Percentiles rank a stretch among this genome's conserved stretches.
These are phyloP conservation scores for Oeneis ivallda DNA, from an alignment of 2,888 invertebrate species.

Conservation along the genomic window DNA sequence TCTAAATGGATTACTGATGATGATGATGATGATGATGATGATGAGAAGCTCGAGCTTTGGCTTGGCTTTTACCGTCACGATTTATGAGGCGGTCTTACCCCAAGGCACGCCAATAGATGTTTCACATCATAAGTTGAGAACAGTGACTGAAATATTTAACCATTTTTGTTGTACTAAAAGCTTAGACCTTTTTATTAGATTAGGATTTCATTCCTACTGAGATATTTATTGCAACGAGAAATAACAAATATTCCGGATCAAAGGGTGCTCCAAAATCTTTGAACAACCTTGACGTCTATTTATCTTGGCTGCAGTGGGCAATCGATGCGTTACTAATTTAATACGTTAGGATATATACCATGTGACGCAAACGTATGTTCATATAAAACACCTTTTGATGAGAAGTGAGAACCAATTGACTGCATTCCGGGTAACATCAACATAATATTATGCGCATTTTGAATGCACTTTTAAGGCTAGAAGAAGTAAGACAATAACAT, in stretches of 20 bases:
- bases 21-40: too few relatives aligned
- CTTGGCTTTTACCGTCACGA: too few relatives aligned
- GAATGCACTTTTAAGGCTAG: conserved; percentile 43
- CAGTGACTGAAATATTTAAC: background rate
- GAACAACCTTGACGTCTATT: conserved; percentile 47
- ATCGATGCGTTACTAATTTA: conserved; percentile 44
- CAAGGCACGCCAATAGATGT: too few relatives aligned
- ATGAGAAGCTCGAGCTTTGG: too few relatives aligned
- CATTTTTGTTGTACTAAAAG: background rate
- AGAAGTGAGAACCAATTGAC: conserved; percentile 62
- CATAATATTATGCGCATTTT: conserved; percentile 51
- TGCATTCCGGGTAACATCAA: conserved; percentile 50
- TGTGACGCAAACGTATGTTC: conserved; percentile 44
- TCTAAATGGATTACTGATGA: too few relatives aligned
- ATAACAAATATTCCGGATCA: conserved; percentile 37
- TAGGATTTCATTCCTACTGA: background rate
- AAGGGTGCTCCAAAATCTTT: conserved; percentile 29
- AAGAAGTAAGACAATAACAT: too few relatives aligned
- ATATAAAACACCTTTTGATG: conserved; percentile 55
- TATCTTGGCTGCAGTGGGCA: conserved; percentile 49
- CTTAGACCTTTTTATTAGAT: background rate
- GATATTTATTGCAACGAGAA: conserved; percentile 8
- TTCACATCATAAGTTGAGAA: too few relatives aligned
- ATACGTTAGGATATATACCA: conserved; percentile 43
- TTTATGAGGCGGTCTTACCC: too few relatives aligned